These are phyloP conservation scores for Coracias cyanogaster DNA, from an alignment of 2,797 vertebrate species.

Conservation along the genomic window DNA sequence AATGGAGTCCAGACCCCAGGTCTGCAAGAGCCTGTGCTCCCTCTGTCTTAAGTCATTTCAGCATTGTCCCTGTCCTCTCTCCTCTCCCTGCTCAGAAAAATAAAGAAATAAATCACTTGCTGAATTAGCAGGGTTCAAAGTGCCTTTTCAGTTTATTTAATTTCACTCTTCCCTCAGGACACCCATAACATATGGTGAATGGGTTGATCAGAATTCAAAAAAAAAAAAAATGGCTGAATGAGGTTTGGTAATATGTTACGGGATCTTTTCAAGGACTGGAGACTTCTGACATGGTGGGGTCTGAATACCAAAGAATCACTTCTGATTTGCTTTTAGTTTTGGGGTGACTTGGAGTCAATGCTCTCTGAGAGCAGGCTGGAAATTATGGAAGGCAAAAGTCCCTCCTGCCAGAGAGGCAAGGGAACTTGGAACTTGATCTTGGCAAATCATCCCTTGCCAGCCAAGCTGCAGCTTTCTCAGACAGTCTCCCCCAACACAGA, in stretches of 20 bases:
- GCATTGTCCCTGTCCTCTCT: background rate
- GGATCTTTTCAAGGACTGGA: constrained; percentile 26
- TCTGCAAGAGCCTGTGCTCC: background rate
- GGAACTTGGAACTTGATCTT: constrained; percentile 58
- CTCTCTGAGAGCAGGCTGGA: background rate
- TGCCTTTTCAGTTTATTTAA: constrained; percentile 34
- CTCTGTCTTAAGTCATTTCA: background rate
- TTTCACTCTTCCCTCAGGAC: constrained; percentile 28
- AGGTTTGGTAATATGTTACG: background rate
- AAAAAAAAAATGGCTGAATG: constrained; percentile 8
- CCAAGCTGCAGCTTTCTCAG: constrained; percentile 37
- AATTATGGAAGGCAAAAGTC: constrained; percentile 23
- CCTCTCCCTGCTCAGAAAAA: background rate
- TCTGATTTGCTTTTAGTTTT: constrained; percentile 28
- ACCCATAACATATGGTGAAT: constrained; percentile 47
- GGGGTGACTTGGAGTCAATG: background rate
- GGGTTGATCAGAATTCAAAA: constrained; percentile 35
- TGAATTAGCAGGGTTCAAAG: constrained; percentile 34
- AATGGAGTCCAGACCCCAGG: background rate
- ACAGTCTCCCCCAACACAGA: constrained; percentile 24
- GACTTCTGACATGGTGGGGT: background rate
- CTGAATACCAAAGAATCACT: constrained; percentile 21
- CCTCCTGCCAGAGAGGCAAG: constrained; percentile 8
- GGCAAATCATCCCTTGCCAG: constrained; percentile 42
- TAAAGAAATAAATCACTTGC: background rate